A percentile compares a stretch with the other conserved stretches of the same genome.
Conservation (phyloP, 2,113 vertebrate genomes). For the Nibea coibor region DNA sequence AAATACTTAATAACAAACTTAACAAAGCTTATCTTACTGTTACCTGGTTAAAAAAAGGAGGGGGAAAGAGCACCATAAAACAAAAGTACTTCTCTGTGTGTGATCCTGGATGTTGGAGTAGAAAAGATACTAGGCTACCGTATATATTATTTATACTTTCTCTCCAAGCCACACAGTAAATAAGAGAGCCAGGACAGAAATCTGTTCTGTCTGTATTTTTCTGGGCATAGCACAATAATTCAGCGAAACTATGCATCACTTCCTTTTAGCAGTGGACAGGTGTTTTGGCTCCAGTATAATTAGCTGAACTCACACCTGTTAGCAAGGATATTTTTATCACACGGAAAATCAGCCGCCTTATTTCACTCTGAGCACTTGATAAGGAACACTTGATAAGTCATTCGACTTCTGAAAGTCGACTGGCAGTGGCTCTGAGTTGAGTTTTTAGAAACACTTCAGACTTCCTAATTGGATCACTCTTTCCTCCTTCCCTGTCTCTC, state of each 20-base stretch:
- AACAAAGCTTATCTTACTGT: neutral
- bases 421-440: conserved; percentile 41
- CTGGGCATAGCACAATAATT: neutral
- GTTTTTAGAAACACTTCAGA: conserved; percentile 63
- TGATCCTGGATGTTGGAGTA: neutral
- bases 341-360: conserved; percentile 27
- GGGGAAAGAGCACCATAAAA: neutral
- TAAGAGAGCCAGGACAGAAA: neutral
- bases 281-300: conserved; percentile 49
- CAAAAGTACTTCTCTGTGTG: neutral
- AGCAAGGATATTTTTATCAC: conserved; percentile 35
- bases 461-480: conserved; percentile 66
- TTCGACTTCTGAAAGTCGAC: conserved; percentile 41
- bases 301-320: conserved; percentile 50
- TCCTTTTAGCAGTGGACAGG: conserved; percentile 17
- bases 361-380: conserved; percentile 44
- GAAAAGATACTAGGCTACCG: neutral
- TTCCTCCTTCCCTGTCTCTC: conserved; percentile 46
- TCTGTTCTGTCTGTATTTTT: neutral
- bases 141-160: neutral
- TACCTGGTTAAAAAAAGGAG: neutral
- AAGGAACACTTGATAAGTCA: conserved; percentile 42
- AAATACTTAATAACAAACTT: too few relatives aligned
- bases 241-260: neutral
- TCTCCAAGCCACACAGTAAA: neutral